phyloP scores from a whole-genome alignment of 2,113 vertebrate species.

The Manacus vitellinus region DNA sequence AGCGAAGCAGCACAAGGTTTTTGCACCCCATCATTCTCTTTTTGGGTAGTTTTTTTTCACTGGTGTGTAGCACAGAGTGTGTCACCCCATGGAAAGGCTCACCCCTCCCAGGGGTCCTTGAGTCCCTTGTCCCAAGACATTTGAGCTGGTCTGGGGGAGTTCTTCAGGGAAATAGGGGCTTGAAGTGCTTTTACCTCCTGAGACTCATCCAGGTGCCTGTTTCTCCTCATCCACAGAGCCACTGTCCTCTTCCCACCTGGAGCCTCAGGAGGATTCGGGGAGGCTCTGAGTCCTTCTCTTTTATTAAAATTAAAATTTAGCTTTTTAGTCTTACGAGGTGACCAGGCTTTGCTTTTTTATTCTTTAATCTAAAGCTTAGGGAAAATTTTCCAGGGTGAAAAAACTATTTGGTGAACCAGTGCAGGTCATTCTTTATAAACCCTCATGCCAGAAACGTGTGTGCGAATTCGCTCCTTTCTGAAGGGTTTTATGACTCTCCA shows the following conservation, averaged over 20 bases:
- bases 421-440: not conserved
- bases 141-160: not conserved
- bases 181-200: not conserved
- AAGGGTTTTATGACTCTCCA: not conserved
- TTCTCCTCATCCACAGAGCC: not conserved
- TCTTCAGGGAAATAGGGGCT: not conserved
- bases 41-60: not conserved
- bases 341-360: not conserved
- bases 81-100: not conserved
- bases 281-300: not conserved
- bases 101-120: not conserved
- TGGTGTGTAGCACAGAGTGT: fast-evolving
- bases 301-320: not conserved
- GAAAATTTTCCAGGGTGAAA: not conserved
- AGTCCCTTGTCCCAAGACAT: not conserved
- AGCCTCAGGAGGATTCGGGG: not conserved
- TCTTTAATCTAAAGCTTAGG: not conserved
- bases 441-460: not conserved
- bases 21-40: not conserved
- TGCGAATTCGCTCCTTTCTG: not conserved
- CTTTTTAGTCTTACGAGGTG: not conserved
- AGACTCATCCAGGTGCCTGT: not conserved
- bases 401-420: not conserved
- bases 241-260: fast-evolving
- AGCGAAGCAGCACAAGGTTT: not conserved